Evolutionary conservation across 2,113 vertebrate species (phyloP).

Genomic region (Cephalopterus ornatus): DNA sequence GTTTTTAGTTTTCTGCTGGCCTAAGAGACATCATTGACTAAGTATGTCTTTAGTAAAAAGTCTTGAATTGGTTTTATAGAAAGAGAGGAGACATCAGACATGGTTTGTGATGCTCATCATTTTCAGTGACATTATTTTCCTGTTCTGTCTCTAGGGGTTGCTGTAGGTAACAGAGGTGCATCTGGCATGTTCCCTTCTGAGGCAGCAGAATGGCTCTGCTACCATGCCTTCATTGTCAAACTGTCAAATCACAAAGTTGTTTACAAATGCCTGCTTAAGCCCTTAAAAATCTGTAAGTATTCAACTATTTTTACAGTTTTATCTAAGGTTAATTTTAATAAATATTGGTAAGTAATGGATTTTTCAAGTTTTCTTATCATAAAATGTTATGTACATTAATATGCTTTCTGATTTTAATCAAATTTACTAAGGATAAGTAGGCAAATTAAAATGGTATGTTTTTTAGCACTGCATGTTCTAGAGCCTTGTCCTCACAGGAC

Average conservation of each 20-base stretch:
- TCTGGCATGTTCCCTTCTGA: conserved; percentile 51
- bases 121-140: not conserved
- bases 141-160: conserved; percentile 24
- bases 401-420: not conserved
- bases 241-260: conserved; percentile 52
- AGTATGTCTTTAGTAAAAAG: not conserved
- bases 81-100: not conserved
- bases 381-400: not conserved
- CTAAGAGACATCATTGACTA: not conserved
- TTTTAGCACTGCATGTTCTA: not conserved
- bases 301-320: not conserved
- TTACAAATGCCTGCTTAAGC: conserved; percentile 71
- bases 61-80: not conserved
- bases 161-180: conserved; percentile 5
- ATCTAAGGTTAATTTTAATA: not conserved
- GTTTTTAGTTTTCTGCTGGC: not conserved
- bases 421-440: not conserved
- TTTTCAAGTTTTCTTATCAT: not conserved
- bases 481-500: not conserved
- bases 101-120: not conserved
- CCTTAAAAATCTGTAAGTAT: conserved; percentile 68
- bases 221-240: conserved; percentile 71
- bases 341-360: not conserved
- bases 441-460: not conserved
- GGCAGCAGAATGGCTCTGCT: conserved; percentile 73